Evolutionary conservation across 2,888 invertebrate species (phyloP), one percentile per base, ranked within the genome.

Genomic region (Timandra comae): DNA sequence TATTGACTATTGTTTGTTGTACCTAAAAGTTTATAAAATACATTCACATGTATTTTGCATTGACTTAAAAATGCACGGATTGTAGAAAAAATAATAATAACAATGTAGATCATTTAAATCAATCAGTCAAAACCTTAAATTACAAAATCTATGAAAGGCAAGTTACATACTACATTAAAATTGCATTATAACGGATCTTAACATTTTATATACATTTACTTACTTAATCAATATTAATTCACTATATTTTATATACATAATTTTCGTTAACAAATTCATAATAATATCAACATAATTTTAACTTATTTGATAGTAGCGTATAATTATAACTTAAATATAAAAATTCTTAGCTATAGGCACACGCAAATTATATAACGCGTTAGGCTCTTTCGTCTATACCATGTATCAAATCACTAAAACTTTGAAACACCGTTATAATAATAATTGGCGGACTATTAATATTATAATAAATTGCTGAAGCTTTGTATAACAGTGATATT

Each of bases 91-190:
- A 56, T 59, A 66, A 53, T n/a, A n/a, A n/a, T n/a, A n/a, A 62
- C 64, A 56, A 52, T 46, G 56, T 72, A 71, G 66, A 66, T 69
- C 67, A 70, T 71, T 62, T 63, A 74, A 71, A 77, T 66, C 72
- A 73, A 74, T 81, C 82, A 81, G 82, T 81, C 82, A 73, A 74
- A 64, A 79, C 68, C 60, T 66, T 69, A 69, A 58, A 24, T 24
- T 55, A 56, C 57, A 61, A 68, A 59, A 64, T 62, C 60, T 73
- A 73, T 56, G 55, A 72, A 42, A 75, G 80, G 81, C 81, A 81
- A 80, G 80, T 77, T 71, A 24, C 24, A 60, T 61, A 66, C 66
- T 78, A 77, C 56, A 56, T 50, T 46, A 41, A 43, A 11, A 36
- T 35, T 39, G 38, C 28, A 35, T 24, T 29, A 37, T 38, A 41